Base-by-base conservation (phyloP, 2,113 vertebrate species). In the Cebidichthys violaceus region DNA sequence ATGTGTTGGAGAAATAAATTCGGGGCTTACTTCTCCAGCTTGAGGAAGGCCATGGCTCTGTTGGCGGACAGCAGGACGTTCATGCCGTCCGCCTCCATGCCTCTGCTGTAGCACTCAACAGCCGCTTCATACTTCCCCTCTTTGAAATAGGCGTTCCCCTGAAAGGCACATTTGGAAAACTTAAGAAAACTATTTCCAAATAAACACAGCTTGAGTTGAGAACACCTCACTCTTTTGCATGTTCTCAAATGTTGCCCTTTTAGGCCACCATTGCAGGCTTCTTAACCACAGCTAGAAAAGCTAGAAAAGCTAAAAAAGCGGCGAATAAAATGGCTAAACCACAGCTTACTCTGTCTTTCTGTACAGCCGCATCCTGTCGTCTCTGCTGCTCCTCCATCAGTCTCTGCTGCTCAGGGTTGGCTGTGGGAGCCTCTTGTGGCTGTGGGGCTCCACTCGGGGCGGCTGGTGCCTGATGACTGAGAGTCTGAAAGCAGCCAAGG, bases 131-230 rank as follows among this genome's bases (percentile, higher is more conserved):
- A 99, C 70, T 96, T 97, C 0, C 98, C 98, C 82, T 98, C 97
- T 93, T 99, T 99, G 90, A 99, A 99, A 92, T 97, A 99, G 45
- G 94, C 96, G 13, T 99, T 99, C 10, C 98, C 98, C 98, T 99
- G 70, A 50, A 55, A 76, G 6, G 13, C 33, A 33, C 31, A 24
- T 22, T 60, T 27, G 55, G 2, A 27, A 0, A 52, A 18, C 3
- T 35, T 4, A 1, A 11, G 1, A 33, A 35, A 31, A 52, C 8
- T 8, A 22, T 24, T 20, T 37, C 13, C 10, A 57, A 61, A 29
- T n/a, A 41, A 54, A 57, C 45, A 41, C 6, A 2, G 24, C 13
- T 41, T 31, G 4, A 31, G 7, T 65, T 43, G 9, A 9, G 9
- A 37, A 41, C 22, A 47, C 5, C 15, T 50, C 9, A 7, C 17